Percentiles rank a stretch among this genome's conserved stretches.
Conservation (phyloP, 1,140 invertebrate genomes). For the Chironomus striatipennis region DNA sequence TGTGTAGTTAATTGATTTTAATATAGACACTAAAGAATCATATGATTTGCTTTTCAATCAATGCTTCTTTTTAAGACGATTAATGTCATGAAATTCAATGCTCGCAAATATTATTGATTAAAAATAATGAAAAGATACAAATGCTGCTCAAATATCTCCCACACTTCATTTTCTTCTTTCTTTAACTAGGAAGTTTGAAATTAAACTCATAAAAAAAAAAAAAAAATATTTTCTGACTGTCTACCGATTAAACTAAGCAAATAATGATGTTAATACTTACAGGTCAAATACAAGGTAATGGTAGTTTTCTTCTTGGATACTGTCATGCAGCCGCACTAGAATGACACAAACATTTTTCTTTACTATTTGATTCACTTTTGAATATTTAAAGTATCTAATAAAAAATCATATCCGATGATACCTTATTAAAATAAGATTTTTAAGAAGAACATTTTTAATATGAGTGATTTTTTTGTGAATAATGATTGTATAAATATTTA, state of each 20-base stretch:
- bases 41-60: neutral
- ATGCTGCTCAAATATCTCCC: too few relatives aligned
- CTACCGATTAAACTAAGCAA: neutral
- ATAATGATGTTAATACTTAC: conserved; percentile 34
- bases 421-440: too few relatives aligned
- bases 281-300: conserved; percentile 92
- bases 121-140: neutral
- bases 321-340: conserved; percentile 84
- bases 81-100: neutral
- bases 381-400: neutral
- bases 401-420: neutral
- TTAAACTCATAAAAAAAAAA: too few relatives aligned
- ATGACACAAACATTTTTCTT: too few relatives aligned
- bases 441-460: too few relatives aligned
- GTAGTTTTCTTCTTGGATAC: conserved; percentile 89
- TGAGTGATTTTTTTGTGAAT: too few relatives aligned
- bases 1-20: neutral
- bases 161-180: too few relatives aligned
- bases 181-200: too few relatives aligned
- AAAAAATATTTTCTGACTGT: too few relatives aligned
- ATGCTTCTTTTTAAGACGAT: neutral
- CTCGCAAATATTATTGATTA: neutral
- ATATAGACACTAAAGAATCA: neutral
- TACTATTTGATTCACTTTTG: too few relatives aligned
- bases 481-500: too few relatives aligned